Conservation (phyloP, 2,888 invertebrate genomes). For the Ctenicera cuprea region DNA sequence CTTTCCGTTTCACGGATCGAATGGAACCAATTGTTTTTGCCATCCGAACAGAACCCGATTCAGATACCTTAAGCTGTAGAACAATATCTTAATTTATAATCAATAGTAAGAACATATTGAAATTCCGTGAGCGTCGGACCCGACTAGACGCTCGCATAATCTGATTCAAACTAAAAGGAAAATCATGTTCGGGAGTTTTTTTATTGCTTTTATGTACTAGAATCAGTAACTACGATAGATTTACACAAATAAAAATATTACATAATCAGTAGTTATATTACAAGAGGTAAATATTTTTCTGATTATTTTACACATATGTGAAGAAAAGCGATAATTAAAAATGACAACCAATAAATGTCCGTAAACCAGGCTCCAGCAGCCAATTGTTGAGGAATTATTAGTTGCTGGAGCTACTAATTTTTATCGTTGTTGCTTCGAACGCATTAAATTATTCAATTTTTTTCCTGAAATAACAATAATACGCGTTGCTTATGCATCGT, state of each 20-base stretch:
- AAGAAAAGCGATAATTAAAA: too few species aligned
- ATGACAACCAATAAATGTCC: too few species aligned
- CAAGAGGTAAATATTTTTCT: too few species aligned
- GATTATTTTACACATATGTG: too few species aligned
- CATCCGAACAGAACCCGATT: slow-evolving; percentile 2
- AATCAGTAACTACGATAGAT: slow-evolving; percentile 22
- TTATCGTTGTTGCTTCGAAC: too few species aligned
- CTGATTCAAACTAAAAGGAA: slow-evolving; percentile 55
- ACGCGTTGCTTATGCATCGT: too few species aligned
- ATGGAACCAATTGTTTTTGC: slow-evolving; percentile 24
- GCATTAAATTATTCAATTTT: too few species aligned
- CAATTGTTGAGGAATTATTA: too few species aligned
- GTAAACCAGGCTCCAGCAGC: too few species aligned
- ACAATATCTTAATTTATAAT: slow-evolving; percentile 54
- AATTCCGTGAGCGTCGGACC: slow-evolving; percentile 50
- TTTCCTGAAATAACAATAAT: too few species aligned
- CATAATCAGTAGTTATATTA: slow-evolving; percentile 12
- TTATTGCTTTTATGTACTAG: slow-evolving; percentile 37
- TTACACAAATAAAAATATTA: slow-evolving; percentile 28
- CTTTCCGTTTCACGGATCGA: slow-evolving; percentile 12
- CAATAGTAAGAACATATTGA: slow-evolving; percentile 53
- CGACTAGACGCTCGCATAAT: slow-evolving; percentile 52
- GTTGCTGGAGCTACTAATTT: too few species aligned
- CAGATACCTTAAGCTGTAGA: slow-evolving; percentile 37
- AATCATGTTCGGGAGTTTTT: slow-evolving; percentile 49